phyloP scores from a whole-genome alignment of 2,113 vertebrate species.

The Prionailurus bengalensis region DNA sequence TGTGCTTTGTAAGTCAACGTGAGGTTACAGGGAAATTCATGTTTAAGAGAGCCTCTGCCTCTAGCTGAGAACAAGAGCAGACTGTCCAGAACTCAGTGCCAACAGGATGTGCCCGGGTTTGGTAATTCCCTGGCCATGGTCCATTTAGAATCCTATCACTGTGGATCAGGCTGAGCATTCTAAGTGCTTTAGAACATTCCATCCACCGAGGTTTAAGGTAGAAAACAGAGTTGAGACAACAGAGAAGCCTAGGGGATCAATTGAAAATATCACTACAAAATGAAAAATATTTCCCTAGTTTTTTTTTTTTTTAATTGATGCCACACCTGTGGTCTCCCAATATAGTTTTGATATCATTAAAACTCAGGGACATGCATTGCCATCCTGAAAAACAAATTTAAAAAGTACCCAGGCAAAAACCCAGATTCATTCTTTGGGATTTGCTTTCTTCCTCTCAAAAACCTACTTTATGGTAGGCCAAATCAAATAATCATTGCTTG shows the following conservation, averaged over 20 bases:
- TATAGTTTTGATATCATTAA: conserved; percentile 81
- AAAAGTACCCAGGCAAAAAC: conserved; percentile 42
- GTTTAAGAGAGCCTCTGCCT: conserved; percentile 68
- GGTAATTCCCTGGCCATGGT: conserved; percentile 66
- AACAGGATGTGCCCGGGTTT: conserved; percentile 66
- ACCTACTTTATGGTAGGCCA: background rate
- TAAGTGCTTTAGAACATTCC: conserved; percentile 54
- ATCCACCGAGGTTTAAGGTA: conserved; percentile 68
- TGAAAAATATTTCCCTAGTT: conserved; percentile 87
- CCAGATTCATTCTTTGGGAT: conserved; percentile 7
- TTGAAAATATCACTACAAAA: conserved; percentile 85
- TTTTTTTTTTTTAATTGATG: conserved; percentile 82
- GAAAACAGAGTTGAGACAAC: conserved; percentile 78
- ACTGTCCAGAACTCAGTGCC: conserved; percentile 49
- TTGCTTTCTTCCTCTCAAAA: conserved; percentile 58
- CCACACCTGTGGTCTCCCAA: conserved; percentile 80
- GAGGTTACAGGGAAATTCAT: conserved; percentile 66
- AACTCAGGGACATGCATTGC: conserved; percentile 72
- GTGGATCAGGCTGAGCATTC: conserved; percentile 73
- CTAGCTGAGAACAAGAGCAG: conserved; percentile 62
- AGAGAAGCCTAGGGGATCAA: conserved; percentile 85
- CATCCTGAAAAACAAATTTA: conserved; percentile 69
- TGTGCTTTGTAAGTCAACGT: background rate
- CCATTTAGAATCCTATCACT: conserved; percentile 78
- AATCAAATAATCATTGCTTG: background rate